phyloP scores from a whole-genome alignment of 2,888 invertebrate genomes.

The Smittia aterrima region DNA sequence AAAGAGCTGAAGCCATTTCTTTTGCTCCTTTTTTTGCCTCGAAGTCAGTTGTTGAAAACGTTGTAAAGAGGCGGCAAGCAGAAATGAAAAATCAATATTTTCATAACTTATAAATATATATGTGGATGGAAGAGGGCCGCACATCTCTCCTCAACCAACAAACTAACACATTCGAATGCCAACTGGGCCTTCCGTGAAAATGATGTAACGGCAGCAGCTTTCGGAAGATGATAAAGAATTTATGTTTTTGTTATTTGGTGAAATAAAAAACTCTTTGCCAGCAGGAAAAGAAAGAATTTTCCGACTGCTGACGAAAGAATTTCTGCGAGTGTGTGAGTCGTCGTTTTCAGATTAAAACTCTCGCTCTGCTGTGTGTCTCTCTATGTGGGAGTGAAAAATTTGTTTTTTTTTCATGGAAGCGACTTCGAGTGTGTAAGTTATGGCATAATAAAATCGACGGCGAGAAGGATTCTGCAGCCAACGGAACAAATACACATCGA shows the following conservation, averaged over 20 bases:
- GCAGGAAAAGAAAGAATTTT: background rate
- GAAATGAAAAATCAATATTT: slow-evolving; percentile 42
- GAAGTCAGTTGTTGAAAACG: slow-evolving; percentile 21
- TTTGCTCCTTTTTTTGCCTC: background rate
- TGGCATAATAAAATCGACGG: background rate
- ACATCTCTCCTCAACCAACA: slow-evolving; percentile 17
- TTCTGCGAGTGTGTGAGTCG: background rate
- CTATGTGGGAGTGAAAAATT: background rate
- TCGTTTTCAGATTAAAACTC: background rate
- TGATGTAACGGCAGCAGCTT: background rate
- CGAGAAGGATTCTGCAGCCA: background rate
- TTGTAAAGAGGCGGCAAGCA: slow-evolving; percentile 34
- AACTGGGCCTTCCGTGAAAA: background rate
- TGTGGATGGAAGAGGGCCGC: slow-evolving; percentile 9
- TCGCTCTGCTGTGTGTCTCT: background rate
- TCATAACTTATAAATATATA: slow-evolving; percentile 41
- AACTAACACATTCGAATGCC: background rate
- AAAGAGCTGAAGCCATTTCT: background rate
- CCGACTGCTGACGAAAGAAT: background rate
- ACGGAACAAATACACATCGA: background rate
- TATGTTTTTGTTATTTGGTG: background rate
- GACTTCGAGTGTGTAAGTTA: slow-evolving; percentile 7
- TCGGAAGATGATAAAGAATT: background rate
- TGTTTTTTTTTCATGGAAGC: background rate
- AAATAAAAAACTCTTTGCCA: background rate